These are phyloP conservation scores for Tetraodon nigroviridis DNA, from an alignment of 2,113 vertebrate species.

Conservation along the genomic window DNA sequence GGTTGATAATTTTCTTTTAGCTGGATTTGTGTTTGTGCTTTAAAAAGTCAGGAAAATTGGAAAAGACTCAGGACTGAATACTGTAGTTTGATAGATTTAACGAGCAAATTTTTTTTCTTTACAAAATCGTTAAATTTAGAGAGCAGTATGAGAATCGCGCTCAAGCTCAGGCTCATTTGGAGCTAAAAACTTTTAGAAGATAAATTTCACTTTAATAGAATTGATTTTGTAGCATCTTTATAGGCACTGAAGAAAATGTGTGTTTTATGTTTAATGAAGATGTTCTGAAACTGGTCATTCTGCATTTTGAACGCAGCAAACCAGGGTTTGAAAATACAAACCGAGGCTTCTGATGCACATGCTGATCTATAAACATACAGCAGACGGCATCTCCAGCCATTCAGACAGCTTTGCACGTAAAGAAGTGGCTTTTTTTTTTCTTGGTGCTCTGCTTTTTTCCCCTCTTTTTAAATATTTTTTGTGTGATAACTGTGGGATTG, in stretches of 20 bases:
- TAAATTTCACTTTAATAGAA: neutral
- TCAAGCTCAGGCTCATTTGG: neutral
- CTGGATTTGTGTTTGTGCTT: conserved; percentile 35
- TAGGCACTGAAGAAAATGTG: conserved; percentile 57
- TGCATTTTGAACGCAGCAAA: neutral
- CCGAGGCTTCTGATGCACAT: conserved; percentile 59
- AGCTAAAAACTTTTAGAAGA: too few species aligned
- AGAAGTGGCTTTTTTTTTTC: conserved; percentile 9
- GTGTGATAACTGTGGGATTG: conserved; percentile 46
- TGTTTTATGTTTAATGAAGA: neutral
- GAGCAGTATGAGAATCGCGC: conserved; percentile 7
- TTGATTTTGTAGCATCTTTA: conserved; percentile 23
- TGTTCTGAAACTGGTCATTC: neutral
- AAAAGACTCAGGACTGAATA: neutral
- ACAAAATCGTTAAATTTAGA: too few species aligned
- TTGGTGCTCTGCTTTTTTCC: neutral
- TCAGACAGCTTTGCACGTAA: conserved; percentile 17
- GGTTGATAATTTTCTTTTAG: neutral
- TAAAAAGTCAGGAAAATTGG: conserved; percentile 10
- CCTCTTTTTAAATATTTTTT: conserved; percentile 26
- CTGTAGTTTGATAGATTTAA: too few species aligned
- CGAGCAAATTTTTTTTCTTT: too few species aligned
- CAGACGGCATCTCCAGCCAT: conserved; percentile 48
- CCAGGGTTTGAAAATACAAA: conserved; percentile 10
- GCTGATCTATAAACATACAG: conserved; percentile 59